Evolutionary conservation across 2,888 invertebrate species (phyloP), one percentile per base, ranked within the genome.

Genomic region (Criorhina ranunculi): DNA sequence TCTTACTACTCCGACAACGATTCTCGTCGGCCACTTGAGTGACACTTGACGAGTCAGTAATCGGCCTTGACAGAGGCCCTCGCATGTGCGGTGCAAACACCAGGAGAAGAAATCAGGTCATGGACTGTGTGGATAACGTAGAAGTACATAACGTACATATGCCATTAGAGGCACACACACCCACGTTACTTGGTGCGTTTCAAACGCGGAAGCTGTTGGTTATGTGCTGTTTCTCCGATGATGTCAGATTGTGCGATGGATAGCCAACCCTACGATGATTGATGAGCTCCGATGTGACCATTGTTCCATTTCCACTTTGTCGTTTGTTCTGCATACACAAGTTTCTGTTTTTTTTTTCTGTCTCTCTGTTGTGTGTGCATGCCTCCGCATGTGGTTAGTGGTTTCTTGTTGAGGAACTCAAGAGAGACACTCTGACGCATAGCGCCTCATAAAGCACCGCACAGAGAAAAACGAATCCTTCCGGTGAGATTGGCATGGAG

Each of bases 161-260:
- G 55, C 46, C 44, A 72, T 37, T 31, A 72, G 46, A 64, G 7
- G 15, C 53, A 37, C n/a, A 60, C 33, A 69, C 51, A 51, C 19
- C 51, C 35, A 35, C 15, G 37, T 37, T 53, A n/a, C 49, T 62
- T 40, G 31, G 46, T 55, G 44, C 46, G 17, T 37, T 51, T 59
- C 33, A 17, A 62, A 85, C 62, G 70, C 70, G 85, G 85, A 85
- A 85, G 80, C 75, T 24, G n/a, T n/a, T 64, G 42, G 17, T 75
- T 73, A 44, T 60, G 57, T 64, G 55, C 53, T 67, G 62, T 62
- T 83, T 78, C 35, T 62, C 49, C 62, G 73, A 78, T 75, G 83
- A 83, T 83, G 83, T 83, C 78, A 79, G 85, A 76, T 76, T 66
- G 60, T 85, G 59, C 79, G 76, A 79, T 66, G 76, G 85, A 85